These are phyloP conservation scores for Drosophila obscura DNA, from an alignment of 1,140 invertebrate genomes.

Conservation along the genomic window DNA sequence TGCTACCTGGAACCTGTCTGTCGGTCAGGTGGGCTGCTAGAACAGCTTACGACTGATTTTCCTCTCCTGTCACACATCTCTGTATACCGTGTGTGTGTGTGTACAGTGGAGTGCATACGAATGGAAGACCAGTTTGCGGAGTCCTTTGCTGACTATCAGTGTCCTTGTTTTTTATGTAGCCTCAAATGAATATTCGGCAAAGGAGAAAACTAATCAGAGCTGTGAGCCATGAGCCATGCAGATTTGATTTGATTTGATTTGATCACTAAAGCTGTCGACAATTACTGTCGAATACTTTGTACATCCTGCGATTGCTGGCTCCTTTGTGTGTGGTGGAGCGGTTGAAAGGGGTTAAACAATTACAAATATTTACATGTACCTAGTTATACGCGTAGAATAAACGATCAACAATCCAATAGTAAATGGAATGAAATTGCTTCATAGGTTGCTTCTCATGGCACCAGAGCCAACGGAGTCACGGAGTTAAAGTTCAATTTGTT, in stretches of 20 bases:
- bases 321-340: too few species aligned
- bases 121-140: constrained; percentile 39
- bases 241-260: constrained; percentile 30
- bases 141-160: constrained; percentile 16
- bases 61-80: neutral
- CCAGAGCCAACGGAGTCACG: too few species aligned
- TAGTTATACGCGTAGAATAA: too few species aligned
- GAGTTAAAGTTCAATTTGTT: too few species aligned
- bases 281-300: neutral
- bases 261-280: constrained; percentile 13
- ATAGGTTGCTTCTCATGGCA: too few species aligned
- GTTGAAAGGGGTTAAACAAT: too few species aligned
- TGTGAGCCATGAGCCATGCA: neutral
- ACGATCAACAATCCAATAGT: neutral
- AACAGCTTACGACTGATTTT: neutral
- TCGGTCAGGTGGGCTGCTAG: too few species aligned
- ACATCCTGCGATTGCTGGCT: too few species aligned
- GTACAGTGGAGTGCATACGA: constrained; percentile 29
- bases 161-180: too few species aligned
- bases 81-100: neutral
- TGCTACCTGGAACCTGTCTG: too few species aligned
- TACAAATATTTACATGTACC: too few species aligned
- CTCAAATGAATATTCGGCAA: neutral
- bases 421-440: neutral
- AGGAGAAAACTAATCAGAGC: constrained; percentile 14